Evolutionary conservation across 2,797 vertebrate species (phyloP), one percentile per base, ranked within the genome.

Genomic region (Taeniopygia guttata): DNA sequence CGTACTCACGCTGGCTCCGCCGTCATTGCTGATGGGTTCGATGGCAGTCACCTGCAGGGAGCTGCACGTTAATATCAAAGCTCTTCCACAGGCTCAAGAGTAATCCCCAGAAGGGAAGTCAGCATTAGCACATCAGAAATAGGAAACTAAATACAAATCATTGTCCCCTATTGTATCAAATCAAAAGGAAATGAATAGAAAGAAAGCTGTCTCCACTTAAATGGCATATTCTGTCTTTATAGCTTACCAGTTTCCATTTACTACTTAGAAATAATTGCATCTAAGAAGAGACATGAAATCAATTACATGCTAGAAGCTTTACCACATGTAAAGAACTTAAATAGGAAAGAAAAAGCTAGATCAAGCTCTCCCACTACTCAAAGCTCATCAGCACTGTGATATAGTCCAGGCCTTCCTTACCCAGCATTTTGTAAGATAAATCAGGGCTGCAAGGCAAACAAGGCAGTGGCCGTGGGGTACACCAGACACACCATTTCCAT

Each of bases 11-110:
- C 98, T 99, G 43, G 99, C 98, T 63, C 99, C 99, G 9, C 99
- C 99, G 6, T 99, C 98, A 78, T 98, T 99, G 94, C 98, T 99
- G 91, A 99, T 97, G 2, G 99, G 99, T 89, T 99, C 99, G 91
- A 99, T 97, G n/a, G 98, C 98, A 60, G 98, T 98, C 72, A 99
- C 99, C 99, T 99, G 96, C 9, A 64, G 76, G 58, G 90, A 95
- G 58, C 9, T 2, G 3, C 29, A 81, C 11, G 14, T 92, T 67
- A 87, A 1, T 5, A 10, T 3, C 56, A 54, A 4, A 63, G 58
- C 32, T 22, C 19, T 46, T 7, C 21, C 43, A 55, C 45, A 36
- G 83, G 7, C 40, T 34, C 36, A 22, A 5, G 0, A 32, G 21
- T 14, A 38, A 32, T 1, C 13, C 36, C 38, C 18, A 40, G 9